Percentiles rank a stretch among this genome's conserved stretches.
Evolutionary conservation across 2,888 invertebrate species (phyloP).

Genomic region (Acanthosepion pharaonis): DNA sequence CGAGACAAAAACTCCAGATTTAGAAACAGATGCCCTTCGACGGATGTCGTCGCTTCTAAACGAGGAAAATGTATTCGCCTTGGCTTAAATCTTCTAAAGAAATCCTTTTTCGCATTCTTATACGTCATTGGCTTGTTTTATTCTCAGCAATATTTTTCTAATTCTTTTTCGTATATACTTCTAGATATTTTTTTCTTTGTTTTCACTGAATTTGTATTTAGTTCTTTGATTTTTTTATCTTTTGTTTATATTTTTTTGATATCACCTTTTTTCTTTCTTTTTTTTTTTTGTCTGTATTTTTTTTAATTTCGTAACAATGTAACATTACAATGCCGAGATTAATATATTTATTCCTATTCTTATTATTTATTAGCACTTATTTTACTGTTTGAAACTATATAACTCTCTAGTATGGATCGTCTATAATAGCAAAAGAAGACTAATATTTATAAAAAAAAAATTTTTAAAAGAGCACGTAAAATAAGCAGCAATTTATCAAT

Average conservation of each 20-base stretch:
- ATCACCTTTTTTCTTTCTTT: neutral
- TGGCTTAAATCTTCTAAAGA: slow-evolving; percentile 11
- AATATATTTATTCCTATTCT: too few relatives aligned
- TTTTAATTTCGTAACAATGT: too few relatives aligned
- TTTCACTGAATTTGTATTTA: neutral
- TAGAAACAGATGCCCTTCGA: neutral
- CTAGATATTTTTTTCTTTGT: neutral
- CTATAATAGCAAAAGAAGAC: too few relatives aligned
- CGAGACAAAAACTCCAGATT: slow-evolving; percentile 22
- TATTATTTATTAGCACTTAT: too few relatives aligned
- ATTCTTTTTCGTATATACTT: neutral
- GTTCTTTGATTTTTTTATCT: neutral
- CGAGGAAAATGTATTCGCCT: neutral
- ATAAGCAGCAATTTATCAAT: too few relatives aligned
- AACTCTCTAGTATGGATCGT: too few relatives aligned
- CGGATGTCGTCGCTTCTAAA: neutral
- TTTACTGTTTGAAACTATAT: too few relatives aligned
- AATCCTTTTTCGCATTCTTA: neutral
- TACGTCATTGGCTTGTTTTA: neutral
- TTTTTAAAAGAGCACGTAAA: too few relatives aligned
- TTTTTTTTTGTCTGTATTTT: too few relatives aligned
- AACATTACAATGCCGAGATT: too few relatives aligned
- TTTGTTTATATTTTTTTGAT: neutral
- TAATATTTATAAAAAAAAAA: too few relatives aligned
- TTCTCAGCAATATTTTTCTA: neutral